Conservation (phyloP, 1,140 invertebrate genomes). For the Drosophila mauritiana region DNA sequence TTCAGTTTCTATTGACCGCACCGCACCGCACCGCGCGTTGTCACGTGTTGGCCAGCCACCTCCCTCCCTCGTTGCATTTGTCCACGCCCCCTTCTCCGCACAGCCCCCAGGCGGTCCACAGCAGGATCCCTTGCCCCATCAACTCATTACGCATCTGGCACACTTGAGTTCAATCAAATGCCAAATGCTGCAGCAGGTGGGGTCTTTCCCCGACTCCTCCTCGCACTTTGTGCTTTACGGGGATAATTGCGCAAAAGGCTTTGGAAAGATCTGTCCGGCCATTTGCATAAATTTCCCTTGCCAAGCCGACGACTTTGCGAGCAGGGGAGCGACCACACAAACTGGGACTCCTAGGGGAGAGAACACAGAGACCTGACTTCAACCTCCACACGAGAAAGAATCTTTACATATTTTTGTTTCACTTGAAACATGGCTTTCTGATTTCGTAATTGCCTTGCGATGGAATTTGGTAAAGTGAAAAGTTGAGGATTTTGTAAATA, state of each 20-base stretch:
- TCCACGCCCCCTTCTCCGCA: neutral
- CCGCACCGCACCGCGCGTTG: constrained; percentile 26
- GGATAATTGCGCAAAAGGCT: constrained; percentile 69
- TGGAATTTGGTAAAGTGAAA: too few relatives aligned
- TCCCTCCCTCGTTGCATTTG: neutral
- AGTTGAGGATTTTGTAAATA: too few relatives aligned
- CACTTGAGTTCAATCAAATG: constrained; percentile 79
- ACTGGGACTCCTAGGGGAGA: constrained; percentile 13
- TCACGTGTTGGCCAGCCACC: constrained; percentile 51
- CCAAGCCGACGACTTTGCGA: constrained; percentile 13
- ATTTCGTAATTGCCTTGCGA: neutral
- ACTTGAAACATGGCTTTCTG: too few relatives aligned
- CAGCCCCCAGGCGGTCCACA: neutral
- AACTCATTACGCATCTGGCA: constrained; percentile 67
- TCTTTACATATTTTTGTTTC: neutral
- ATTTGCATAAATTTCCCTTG: constrained; percentile 81
- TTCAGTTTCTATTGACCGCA: constrained; percentile 59
- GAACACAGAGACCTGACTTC: constrained; percentile 9
- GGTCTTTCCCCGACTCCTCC: constrained; percentile 31
- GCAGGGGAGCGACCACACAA: constrained; percentile 16
- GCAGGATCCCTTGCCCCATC: constrained; percentile 19
- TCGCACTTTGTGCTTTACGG: constrained; percentile 19
- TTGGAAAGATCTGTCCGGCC: constrained; percentile 39
- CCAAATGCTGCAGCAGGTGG: constrained; percentile 66
- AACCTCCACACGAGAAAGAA: constrained; percentile 14